Percentiles rank a stretch among this genome's conserved stretches.
Conservation (phyloP, 2,888 invertebrate species). For the Halictus ligatus region DNA sequence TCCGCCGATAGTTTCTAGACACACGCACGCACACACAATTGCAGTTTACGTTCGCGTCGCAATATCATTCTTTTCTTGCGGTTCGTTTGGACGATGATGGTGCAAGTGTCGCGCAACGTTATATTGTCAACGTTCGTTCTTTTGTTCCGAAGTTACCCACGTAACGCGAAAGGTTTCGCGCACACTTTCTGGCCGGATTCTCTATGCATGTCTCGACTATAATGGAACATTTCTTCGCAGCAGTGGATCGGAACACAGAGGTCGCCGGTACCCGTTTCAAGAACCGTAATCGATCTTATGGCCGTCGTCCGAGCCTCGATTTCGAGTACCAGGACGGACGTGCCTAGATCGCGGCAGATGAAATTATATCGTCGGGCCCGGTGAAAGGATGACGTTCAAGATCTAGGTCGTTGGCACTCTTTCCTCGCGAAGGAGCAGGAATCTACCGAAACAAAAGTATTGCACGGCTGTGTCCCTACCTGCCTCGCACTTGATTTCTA, state of each 20-base stretch:
- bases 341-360: background rate
- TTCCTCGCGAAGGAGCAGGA: conserved; percentile 25
- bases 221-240: background rate
- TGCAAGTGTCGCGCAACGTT: background rate
- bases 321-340: background rate
- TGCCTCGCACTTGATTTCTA: conserved; percentile 2
- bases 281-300: background rate
- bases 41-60: background rate
- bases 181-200: background rate
- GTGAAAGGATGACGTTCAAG: conserved; percentile 53
- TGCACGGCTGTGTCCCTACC: background rate
- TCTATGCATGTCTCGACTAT: background rate
- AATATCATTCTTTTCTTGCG: background rate
- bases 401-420: conserved; percentile 51
- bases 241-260: background rate
- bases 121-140: background rate
- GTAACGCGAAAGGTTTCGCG: no score
- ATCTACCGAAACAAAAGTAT: conserved; percentile 8
- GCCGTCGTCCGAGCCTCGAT: background rate
- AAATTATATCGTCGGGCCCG: conserved; percentile 13
- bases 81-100: background rate
- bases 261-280: background rate
- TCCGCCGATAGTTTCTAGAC: background rate
- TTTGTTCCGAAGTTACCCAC: background rate
- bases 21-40: background rate